Evolutionary conservation across 2,888 invertebrate genomes (phyloP), one percentile per base, ranked within the genome.

Genomic region (Crematogaster levior): DNA sequence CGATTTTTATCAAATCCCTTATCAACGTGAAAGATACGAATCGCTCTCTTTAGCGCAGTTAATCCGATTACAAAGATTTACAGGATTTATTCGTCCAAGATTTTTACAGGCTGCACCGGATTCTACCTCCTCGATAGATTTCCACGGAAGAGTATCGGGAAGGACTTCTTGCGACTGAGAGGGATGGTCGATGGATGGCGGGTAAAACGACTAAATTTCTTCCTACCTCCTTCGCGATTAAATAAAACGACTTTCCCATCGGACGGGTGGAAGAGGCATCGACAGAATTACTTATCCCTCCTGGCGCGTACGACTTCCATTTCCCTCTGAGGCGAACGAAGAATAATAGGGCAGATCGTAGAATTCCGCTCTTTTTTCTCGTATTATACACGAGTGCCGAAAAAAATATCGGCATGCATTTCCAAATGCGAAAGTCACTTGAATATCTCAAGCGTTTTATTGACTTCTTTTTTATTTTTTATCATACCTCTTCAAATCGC

Each of bases 231-330:
- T 53, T 70, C 83, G 46, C 90, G 91, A 91, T 92, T 91, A 92
- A 91, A 92, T 91, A 91, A 90, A 92, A 91, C 90, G 88, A 86
- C 84, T 86, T 86, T 88, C 73, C 82, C 72, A 82, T 63, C 70
- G 83, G 63, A 66, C 37, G 79, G 79, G 30, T 51, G 79, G 63
- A 77, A 77, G 46, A 82, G 53, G 77, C 46, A 79, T 61, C 79
- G 77, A 80, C 72, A 84, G 88, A 90, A 88, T 89, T 88, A 90
- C 89, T 88, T 86, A 86, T 88, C 84, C 85, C 79, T 84, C 83
- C 24, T 27, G 70, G 30, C 82, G 66, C 84, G 82, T 34, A 73
- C 73, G 80, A 70, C 81, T 61, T 60, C 56, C 74, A 77, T 56
- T 65, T 66, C 65, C 63, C 51, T 56, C 18, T 56, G 58, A 60